Percentiles rank a stretch among this genome's conserved stretches.
Conservation (phyloP, 2,797 vertebrate genomes). For the Pseudomugil gertrudae region DNA sequence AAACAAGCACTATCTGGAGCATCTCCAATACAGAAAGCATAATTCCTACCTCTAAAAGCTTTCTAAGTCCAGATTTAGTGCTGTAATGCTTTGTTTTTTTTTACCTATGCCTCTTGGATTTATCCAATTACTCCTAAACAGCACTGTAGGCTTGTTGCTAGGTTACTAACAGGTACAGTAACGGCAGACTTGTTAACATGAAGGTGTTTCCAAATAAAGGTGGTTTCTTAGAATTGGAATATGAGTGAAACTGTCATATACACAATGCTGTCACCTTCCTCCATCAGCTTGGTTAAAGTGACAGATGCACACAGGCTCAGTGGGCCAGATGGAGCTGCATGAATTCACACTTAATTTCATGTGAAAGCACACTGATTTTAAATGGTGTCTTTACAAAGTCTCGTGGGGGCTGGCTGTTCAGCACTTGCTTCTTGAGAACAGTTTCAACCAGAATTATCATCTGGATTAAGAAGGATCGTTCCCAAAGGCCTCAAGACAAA, state of each 20-base stretch:
- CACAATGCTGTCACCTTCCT: constrained; percentile 37
- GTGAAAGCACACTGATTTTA: constrained; percentile 54
- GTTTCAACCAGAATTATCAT: constrained; percentile 33
- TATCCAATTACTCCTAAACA: constrained; percentile 58
- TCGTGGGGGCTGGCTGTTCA: constrained; percentile 9
- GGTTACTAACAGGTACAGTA: constrained; percentile 63
- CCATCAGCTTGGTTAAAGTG: constrained; percentile 34
- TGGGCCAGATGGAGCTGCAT: constrained; percentile 66
- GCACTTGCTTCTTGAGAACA: constrained; percentile 12
- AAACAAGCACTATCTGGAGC: not conserved
- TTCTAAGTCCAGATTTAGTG: constrained; percentile 45
- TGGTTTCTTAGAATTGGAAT: constrained; percentile 45
- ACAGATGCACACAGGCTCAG: constrained; percentile 50
- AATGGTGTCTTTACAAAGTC: constrained; percentile 38
- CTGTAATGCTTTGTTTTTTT: constrained; percentile 35
- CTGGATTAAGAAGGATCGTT: constrained; percentile 18
- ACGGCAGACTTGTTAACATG: constrained; percentile 35
- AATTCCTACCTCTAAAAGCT: constrained; percentile 27
- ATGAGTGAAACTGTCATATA: constrained; percentile 23
- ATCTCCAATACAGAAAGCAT: not conserved
- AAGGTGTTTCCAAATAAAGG: constrained; percentile 61
- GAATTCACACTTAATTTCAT: constrained; percentile 59
- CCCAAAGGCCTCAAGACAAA: constrained; percentile 28
- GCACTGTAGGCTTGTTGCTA: constrained; percentile 61
- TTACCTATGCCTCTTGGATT: constrained; percentile 37